Conservation (phyloP, 2,797 vertebrate species). For the Distichodus sexfasciatus region DNA sequence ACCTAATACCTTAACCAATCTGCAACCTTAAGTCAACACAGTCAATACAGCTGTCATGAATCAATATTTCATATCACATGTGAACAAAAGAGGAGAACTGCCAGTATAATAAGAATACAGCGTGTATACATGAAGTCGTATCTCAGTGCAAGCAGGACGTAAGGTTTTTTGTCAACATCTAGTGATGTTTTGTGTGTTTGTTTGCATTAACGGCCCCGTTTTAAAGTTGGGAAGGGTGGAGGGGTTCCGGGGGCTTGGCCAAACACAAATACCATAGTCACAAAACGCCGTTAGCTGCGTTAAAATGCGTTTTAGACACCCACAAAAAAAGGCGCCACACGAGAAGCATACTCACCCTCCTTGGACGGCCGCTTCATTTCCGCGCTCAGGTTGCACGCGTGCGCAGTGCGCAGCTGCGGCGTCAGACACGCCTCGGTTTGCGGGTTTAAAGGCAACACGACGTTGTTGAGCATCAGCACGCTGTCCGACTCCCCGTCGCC, state of each 20-base stretch:
- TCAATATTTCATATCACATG: background rate
- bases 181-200: constrained; percentile 23
- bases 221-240: constrained; percentile 27
- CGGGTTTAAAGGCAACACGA: constrained; percentile 96
- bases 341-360: constrained; percentile 89
- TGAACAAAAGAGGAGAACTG: background rate
- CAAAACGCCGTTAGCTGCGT: constrained; percentile 20
- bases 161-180: too few relatives aligned
- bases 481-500: constrained; percentile 93
- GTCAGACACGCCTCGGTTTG: constrained; percentile 98
- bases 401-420: constrained; percentile 93
- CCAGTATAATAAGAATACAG: background rate
- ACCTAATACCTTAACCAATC: background rate
- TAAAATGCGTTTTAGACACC: too few relatives aligned
- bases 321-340: background rate
- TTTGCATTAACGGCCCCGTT: constrained; percentile 3
- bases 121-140: background rate
- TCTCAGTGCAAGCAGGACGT: too few relatives aligned
- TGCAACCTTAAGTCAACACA: constrained; percentile 7
- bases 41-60: background rate
- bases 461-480: constrained; percentile 93
- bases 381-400: constrained; percentile 95
- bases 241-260: constrained; percentile 25
- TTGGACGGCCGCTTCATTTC: constrained; percentile 95
- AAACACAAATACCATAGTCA: constrained; percentile 28